These are phyloP conservation scores for Drosophila affinis DNA, from an alignment of 2,888 invertebrate species.

Conservation along the genomic window DNA sequence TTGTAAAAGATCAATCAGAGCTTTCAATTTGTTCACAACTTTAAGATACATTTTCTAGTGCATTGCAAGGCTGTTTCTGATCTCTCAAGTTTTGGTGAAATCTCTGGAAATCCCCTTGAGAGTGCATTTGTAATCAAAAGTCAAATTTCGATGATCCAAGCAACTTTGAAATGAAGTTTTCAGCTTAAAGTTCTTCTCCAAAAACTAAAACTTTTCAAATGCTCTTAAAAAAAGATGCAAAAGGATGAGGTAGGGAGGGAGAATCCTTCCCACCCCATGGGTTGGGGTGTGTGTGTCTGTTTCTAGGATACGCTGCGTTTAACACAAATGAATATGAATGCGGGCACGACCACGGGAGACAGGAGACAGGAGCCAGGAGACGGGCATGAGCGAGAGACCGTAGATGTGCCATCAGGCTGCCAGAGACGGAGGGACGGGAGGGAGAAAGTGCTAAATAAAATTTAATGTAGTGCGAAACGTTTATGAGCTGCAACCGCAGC, in stretches of 20 bases:
- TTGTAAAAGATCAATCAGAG: too few relatives aligned
- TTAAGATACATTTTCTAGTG: not conserved
- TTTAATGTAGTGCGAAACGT: constrained; percentile 79
- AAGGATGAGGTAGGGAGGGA: constrained; percentile 16
- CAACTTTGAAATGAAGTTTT: constrained; percentile 44
- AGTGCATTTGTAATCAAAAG: constrained; percentile 62
- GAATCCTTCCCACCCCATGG: constrained; percentile 19
- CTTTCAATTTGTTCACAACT: too few relatives aligned
- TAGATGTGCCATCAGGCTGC: not conserved
- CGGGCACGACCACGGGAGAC: constrained; percentile 36
- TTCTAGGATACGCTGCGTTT: constrained; percentile 69
- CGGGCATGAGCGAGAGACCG: not conserved
- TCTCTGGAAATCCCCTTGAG: not conserved
- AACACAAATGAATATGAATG: constrained; percentile 78
- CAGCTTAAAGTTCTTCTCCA: constrained; percentile 53
- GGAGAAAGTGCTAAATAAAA: constrained; percentile 70
- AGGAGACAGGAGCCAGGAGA: not conserved
- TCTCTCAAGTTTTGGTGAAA: not conserved
- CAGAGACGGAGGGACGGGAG: constrained; percentile 13
- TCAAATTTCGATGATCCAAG: constrained; percentile 54
- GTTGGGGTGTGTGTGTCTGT: constrained; percentile 10
- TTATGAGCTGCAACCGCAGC: constrained; percentile 77
- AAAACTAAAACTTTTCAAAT: constrained; percentile 58
- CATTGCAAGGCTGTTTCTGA: not conserved
- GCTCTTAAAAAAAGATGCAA: constrained; percentile 45